Evolutionary conservation across 2,113 vertebrate genomes (phyloP), one percentile per base, ranked within the genome.

Genomic region (Xiphophorus maculatus): DNA sequence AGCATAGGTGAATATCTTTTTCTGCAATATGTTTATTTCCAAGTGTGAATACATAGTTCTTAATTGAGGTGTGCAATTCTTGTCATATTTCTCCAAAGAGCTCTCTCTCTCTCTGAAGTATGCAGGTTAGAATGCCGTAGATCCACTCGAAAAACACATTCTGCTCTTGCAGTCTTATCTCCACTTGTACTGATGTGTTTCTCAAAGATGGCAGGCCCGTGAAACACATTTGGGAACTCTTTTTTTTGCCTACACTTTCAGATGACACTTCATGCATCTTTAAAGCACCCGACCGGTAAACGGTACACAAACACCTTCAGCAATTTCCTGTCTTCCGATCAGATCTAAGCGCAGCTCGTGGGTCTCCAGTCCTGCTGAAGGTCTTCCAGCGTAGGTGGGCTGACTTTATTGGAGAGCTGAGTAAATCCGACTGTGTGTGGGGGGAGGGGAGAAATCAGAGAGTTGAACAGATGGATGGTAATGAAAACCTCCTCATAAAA

Each of bases 401-500:
- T 12, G 48, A 74, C 25, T 58, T 58, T n/a, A 58, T 64, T 35
- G 22, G 25, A 48, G 28, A 30, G 74, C 58, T 17, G 42, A 30
- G n/a, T 40, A 79, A 51, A 9, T 71, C 66, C 0, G 0, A 67
- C 48, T 10, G 48, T 9, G 33, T 8, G 35, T 37, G 2, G 35
- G 6, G 35, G 8, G 8, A 10, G 29, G 66, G 22, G 37, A 63
- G 32, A 44, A 66, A 54, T 70, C 37, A 30, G 42, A 68, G 5
- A 62, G 72, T 48, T 15, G 33, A 33, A 35, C 29, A 54, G 37
- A 62, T n/a, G n/a, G 15, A 64, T 48, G 64, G 19, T 19, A 5
- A 35, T 73, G 69, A 73, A 69, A 64, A 48, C 58, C 58, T 11
- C 11, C 51, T 63, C 5, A 27, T 73, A 76, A 73, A 72, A 65